These are phyloP conservation scores for Tenthredo mesomela DNA, from an alignment of 2,888 invertebrate genomes.

Conservation along the genomic window DNA sequence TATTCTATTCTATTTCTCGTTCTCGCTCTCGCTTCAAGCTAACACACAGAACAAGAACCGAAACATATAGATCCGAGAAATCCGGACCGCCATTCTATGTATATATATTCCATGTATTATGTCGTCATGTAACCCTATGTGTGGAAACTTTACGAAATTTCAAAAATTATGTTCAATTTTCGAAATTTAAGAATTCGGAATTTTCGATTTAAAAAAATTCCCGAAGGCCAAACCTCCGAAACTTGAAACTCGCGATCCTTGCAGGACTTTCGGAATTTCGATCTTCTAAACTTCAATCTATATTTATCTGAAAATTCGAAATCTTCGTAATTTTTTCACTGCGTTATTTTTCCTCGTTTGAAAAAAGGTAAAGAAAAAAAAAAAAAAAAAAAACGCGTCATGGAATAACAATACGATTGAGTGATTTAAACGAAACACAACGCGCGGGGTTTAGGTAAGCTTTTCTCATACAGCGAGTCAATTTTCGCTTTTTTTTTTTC, in stretches of 20 bases:
- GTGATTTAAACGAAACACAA: not conserved
- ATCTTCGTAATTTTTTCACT: too few relatives aligned
- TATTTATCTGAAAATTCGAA: too few relatives aligned
- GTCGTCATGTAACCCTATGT: not conserved
- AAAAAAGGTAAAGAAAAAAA: not conserved
- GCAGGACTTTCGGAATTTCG: too few relatives aligned
- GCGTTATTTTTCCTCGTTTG: too few relatives aligned
- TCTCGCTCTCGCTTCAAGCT: not conserved
- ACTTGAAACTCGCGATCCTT: too few relatives aligned
- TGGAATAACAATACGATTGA: not conserved
- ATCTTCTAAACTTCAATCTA: too few relatives aligned
- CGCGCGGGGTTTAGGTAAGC: not conserved
- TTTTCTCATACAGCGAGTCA: not conserved
- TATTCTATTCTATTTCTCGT: not conserved
- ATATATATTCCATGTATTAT: not conserved
- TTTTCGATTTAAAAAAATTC: too few relatives aligned
- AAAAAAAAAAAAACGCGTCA: not conserved
- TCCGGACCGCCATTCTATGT: not conserved
- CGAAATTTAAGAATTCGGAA: too few relatives aligned
- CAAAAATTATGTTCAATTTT: too few relatives aligned
- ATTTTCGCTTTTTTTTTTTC: not conserved
- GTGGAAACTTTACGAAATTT: not conserved
- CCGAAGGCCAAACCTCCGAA: too few relatives aligned
- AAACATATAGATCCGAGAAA: slow-evolving; percentile 25
- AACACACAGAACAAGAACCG: not conserved